These are phyloP conservation scores for Papilio demoleus DNA, from an alignment of 2,888 invertebrate species.

Conservation along the genomic window DNA sequence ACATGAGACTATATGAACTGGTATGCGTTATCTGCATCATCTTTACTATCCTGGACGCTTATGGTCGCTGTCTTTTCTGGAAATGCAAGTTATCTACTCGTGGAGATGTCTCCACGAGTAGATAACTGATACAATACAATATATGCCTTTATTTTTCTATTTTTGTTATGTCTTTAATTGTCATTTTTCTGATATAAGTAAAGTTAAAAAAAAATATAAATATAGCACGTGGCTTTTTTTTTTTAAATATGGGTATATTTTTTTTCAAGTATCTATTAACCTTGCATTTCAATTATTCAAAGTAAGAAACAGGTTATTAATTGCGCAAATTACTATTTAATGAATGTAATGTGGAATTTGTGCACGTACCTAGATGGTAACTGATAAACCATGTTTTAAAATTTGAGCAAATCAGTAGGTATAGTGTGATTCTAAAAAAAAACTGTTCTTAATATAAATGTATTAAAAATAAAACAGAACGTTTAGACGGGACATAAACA, in stretches of 20 bases:
- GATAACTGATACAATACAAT: too few species aligned
- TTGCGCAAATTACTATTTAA: background rate
- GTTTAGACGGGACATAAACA: too few species aligned
- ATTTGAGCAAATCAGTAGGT: too few species aligned
- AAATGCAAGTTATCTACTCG: background rate
- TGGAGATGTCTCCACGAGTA: background rate
- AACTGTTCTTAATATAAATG: background rate
- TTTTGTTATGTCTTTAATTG: background rate
- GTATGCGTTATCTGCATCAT: background rate
- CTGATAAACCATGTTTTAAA: too few species aligned
- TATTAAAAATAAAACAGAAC: too few species aligned
- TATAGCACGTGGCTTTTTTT: background rate
- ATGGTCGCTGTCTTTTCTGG: background rate
- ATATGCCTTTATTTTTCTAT: background rate
- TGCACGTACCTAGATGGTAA: background rate
- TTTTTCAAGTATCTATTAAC: background rate
- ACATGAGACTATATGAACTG: background rate
- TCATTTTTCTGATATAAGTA: background rate
- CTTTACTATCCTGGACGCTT: background rate
- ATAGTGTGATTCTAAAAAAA: background rate
- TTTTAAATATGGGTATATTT: background rate
- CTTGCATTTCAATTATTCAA: slow-evolving; percentile 10
- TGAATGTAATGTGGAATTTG: slow-evolving; percentile 2
- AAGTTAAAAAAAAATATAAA: background rate
- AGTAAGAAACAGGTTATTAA: slow-evolving; percentile 5